Conservation (phyloP, 1,140 invertebrate genomes). For the Andricus grossulariae region DNA sequence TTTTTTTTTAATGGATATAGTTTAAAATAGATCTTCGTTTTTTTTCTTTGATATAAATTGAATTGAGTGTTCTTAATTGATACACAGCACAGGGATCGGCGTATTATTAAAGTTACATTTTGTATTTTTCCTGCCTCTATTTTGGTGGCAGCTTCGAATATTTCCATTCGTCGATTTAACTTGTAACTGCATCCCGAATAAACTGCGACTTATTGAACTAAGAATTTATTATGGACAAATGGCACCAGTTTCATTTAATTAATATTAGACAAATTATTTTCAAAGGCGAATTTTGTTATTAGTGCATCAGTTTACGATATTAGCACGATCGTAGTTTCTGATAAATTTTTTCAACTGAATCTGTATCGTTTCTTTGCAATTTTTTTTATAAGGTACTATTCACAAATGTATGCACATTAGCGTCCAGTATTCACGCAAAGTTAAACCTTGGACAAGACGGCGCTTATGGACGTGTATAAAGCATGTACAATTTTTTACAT, state of each 20-base stretch:
- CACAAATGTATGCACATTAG: constrained; percentile 45
- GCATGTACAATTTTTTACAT: constrained; percentile 66
- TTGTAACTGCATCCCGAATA: neutral
- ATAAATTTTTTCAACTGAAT: constrained; percentile 7
- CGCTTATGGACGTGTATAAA: constrained; percentile 53
- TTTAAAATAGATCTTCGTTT: too few species aligned
- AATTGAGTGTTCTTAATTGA: neutral
- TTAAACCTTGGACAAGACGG: neutral
- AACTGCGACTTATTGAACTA: neutral
- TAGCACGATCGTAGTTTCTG: constrained; percentile 1
- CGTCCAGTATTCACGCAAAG: constrained; percentile 36
- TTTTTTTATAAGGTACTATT: constrained; percentile 43
- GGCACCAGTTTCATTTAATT: neutral
- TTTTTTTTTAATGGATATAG: too few species aligned
- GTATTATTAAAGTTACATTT: neutral
- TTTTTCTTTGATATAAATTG: too few species aligned
- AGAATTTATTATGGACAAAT: neutral
- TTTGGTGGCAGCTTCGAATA: neutral
- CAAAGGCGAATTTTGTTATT: neutral
- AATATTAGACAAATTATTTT: neutral
- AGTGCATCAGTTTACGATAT: neutral
- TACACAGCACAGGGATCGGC: neutral
- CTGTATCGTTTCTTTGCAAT: constrained; percentile 10
- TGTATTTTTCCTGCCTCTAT: neutral
- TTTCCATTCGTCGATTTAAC: neutral